Evolutionary conservation across 2,113 vertebrate genomes (phyloP), one percentile per base, ranked within the genome.

Genomic region (Myotis yumanensis): DNA sequence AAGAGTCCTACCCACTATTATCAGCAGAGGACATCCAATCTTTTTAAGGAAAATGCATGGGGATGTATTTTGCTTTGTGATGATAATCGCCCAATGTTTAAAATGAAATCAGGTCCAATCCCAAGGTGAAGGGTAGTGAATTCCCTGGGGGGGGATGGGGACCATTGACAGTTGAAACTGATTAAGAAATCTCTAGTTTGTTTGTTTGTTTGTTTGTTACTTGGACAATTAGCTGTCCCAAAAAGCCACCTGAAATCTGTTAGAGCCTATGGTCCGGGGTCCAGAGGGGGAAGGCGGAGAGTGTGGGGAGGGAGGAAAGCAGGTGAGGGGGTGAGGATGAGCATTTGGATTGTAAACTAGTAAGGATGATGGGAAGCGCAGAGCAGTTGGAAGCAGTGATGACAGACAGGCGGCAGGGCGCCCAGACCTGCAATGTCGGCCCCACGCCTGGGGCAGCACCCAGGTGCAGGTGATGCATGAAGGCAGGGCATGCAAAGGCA

Each of bases 401-500:
- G 98, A 98, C 97, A 98, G 97, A 97, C 75, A 97, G 97, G 97
- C 97, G 81, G 85, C 96, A 96, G 97, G 95, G 95, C 89, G 96
- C 97, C 93, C 97, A 96, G 96, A 79, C 93, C 84, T 98, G 97
- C 97, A 98, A 98, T 98, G 98, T 97, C 88, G 88, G 96, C 59
- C 83, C 96, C 93, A 96, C 59, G 98, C 98, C 98, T 91, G 86
- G 93, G 98, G 98, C 98, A 80, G 96, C 97, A 96, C 95, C 97
- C 98, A 98, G 98, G 98, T 98, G 98, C 97, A 95, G 96, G 96
- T 93, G 96, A 96, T 92, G 94, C 96, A 94, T 94, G 96, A 96
- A 97, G 96, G 85, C 91, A 92, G 98, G 98, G 98, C 98, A 92
- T 98, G 98, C 98, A 98, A 97, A 90, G 94, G 96, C 98, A 97